Percentiles rank a stretch among this genome's conserved stretches.
Conservation (phyloP, 92 coral and sea anemone genomes). For the Galaxea fascicularis region DNA sequence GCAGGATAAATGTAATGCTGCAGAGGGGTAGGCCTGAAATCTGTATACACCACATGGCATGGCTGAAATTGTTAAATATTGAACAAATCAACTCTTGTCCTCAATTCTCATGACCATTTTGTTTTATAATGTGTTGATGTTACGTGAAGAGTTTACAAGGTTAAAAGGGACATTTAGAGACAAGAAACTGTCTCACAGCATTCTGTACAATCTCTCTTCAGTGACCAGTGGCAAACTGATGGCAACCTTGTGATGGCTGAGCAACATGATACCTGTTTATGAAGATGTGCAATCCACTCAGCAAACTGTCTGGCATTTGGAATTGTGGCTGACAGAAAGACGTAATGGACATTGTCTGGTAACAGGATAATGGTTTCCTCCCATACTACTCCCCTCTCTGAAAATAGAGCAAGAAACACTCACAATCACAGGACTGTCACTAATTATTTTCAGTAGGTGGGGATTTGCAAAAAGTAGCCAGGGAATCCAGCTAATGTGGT, state of each 20-base stretch:
- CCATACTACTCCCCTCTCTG: constrained; percentile 99
- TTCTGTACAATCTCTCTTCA: no score
- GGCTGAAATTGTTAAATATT: constrained; percentile 67
- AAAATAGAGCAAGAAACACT: neutral
- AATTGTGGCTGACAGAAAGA: constrained; percentile 96
- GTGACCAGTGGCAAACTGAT: no score
- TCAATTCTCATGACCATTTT: no score
- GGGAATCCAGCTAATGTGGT: no score
- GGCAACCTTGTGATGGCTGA: neutral
- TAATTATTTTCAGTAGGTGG: no score
- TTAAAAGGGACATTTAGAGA: no score
- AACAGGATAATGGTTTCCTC: constrained; percentile 95
- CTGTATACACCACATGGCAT: constrained; percentile 99
- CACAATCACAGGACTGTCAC: neutral
- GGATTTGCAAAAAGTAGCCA: no score
- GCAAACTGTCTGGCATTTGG: constrained; percentile 99
- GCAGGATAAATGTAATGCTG: constrained; percentile 97
- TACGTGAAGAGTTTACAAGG: no score
- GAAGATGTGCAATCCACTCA: constrained; percentile 97
- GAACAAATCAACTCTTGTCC: no score
- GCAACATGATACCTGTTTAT: constrained; percentile 77
- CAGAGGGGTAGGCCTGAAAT: constrained; percentile 96
- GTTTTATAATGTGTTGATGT: no score
- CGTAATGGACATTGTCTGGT: constrained; percentile 98
- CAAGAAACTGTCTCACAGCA: no score